Evolutionary conservation across 2,113 vertebrate species (phyloP), one percentile per base, ranked within the genome.

Genomic region (Prunella himalayana): DNA sequence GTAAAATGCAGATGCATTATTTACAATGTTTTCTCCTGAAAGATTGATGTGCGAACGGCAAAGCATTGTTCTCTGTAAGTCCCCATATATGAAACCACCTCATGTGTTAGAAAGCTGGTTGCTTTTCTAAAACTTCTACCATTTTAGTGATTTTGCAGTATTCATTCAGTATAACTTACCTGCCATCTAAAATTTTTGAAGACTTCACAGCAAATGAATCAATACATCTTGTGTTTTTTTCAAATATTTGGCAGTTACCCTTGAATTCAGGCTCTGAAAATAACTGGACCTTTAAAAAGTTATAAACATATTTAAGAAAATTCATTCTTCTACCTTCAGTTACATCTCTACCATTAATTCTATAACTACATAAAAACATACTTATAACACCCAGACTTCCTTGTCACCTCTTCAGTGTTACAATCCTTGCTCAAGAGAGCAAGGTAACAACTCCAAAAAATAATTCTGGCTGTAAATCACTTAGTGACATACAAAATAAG

Each of bases 241-340:
- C 98, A 96, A 99, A 97, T 91, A 96, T 41, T 96, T 99, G 95
- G 95, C 97, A 93, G 56, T 65, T 85, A 66, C 99, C 99, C 97
- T 98, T 98, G 97, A 99, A 99, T 86, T 95, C 97, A 70, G 99
- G 97, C 90, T 99, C 98, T 44, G 99, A 98, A 97, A 98, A 99
- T 97, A 99, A 97, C 96, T 98, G 98, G 95, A 99, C 97, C 99
- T 99, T 98, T 61, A 95, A 96, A 95, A 97, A 95, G 53, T 78
- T 94, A 78, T 27, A 89, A 82, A 95, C 33, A 83, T 56, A 95
- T 79, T 93, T 92, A 39, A 79, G 61, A 86, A 25, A 63, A 94
- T 95, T 95, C 3, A 96, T 88, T 97, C 47, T 86, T 91, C 37
- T 78, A 25, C 22, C 17, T 83, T 61, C 44, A 88, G 44, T 64